Evolutionary conservation across 2,888 invertebrate species (phyloP), one percentile per base, ranked within the genome.

Genomic region (Dicyrtoma fusca): DNA sequence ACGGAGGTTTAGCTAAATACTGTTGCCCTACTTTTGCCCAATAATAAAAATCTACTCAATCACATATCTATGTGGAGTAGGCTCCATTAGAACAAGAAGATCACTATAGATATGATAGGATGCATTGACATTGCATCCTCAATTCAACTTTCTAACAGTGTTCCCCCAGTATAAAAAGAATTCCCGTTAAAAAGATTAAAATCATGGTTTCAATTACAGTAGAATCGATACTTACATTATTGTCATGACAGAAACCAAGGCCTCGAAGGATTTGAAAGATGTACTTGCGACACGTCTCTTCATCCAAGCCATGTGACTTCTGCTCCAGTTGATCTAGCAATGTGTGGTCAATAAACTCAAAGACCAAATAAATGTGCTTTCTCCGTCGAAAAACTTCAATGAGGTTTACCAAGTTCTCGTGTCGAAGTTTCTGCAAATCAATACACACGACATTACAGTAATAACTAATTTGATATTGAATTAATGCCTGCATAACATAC

Each of bases 341-440:
- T 0, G 94, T 94, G 82, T 92, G 91, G 83, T 92, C 92, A 81
- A 94, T 85, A 84, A 90, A 94, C 83, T 95, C 94, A 83, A 94
- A 94, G 10, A 95, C 94, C 42, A 95, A 85, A 84, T 93, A 94
- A 83, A 93, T 91, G 66, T 94, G 87, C 81, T 91, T 90, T 83
- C 91, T 89, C 71, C 92, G 88, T 14, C 93, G 88, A 83, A 95
- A 94, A 77, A 94, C 94, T 84, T 94, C 94, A 76, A 94, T 89
- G 87, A 95, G 88, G 82, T 91, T 92, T 68, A 95, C 93, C 74
- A 95, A 84, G 84, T 95, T 94, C 81, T 94, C 93, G 83, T 95
- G 94, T 8, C 90, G 90, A 72, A 94, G 87, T 88, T 91, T 92
- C 94, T 94, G 85, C 4, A 82, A 82, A 75, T 73, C 69, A 79